phyloP scores from a whole-genome alignment of 2,113 vertebrate species.

The Henicopernis longicauda region DNA sequence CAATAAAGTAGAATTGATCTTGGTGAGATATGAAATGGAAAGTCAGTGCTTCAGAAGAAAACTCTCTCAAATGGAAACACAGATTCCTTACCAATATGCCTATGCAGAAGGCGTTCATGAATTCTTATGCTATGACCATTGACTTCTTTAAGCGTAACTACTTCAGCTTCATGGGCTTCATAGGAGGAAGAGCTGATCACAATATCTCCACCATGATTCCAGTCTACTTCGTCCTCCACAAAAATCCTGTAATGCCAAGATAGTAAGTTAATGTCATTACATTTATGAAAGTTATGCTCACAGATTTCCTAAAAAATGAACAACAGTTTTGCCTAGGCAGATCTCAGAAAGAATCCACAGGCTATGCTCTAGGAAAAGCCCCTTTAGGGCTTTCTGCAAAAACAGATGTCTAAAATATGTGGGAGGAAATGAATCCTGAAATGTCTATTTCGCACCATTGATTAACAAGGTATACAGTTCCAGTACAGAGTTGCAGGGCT shows the following conservation, averaged over 20 bases:
- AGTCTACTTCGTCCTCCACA: slow-evolving; percentile 64
- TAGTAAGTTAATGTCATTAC: not conserved
- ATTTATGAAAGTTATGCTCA: not conserved
- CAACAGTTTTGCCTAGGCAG: not conserved
- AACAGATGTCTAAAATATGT: slow-evolving; percentile 1
- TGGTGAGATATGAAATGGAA: not conserved
- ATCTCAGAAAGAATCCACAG: not conserved
- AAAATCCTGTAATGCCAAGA: slow-evolving; percentile 62
- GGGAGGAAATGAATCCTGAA: slow-evolving; percentile 9
- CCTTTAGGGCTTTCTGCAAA: not conserved
- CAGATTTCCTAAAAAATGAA: not conserved
- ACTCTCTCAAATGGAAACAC: not conserved
- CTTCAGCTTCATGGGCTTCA: slow-evolving; percentile 73
- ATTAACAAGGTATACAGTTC: not conserved
- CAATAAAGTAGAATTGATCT: not conserved
- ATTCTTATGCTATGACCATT: slow-evolving; percentile 52
- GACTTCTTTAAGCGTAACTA: slow-evolving; percentile 65
- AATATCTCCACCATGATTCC: slow-evolving; percentile 54
- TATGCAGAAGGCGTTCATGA: slow-evolving; percentile 48
- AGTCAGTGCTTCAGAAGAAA: not conserved
- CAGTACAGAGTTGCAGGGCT: not conserved
- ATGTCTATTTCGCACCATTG: not conserved
- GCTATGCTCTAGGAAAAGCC: not conserved
- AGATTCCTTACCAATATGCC: slow-evolving; percentile 68
- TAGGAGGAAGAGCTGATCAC: slow-evolving; percentile 75